A percentile compares a stretch with the other conserved stretches of the same genome.
phyloP scores from a whole-genome alignment of 2,797 vertebrate species.

The Antrozous pallidus region DNA sequence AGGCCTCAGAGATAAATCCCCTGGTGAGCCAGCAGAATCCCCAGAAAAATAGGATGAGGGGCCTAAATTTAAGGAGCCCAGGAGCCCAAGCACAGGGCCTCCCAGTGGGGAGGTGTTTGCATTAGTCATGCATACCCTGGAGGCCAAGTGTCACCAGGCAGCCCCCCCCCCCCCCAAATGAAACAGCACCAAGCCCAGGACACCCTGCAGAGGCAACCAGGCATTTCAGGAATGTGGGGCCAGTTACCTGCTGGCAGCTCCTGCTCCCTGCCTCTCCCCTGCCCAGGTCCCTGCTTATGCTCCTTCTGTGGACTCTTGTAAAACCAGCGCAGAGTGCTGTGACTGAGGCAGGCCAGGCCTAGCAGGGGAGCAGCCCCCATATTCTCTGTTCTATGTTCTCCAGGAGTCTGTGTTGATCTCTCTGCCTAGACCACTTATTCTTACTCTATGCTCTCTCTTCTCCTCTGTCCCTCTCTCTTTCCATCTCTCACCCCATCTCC shows the following conservation, averaged over 20 bases:
- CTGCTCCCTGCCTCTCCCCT: neutral
- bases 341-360: neutral
- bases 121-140: neutral
- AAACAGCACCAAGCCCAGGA: neutral
- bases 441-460: neutral
- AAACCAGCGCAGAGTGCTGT: neutral
- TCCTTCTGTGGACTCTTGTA: neutral
- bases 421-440: too few species aligned
- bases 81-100: neutral
- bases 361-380: neutral
- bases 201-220: neutral
- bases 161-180: neutral
- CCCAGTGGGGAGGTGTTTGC: too few species aligned
- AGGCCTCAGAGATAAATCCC: neutral
- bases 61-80: neutral
- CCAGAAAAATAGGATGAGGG: neutral
- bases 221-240: neutral
- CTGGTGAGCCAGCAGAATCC: neutral
- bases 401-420: neutral
- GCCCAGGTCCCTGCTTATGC: neutral
- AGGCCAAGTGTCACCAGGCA: neutral
- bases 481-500: neutral
- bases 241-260: accelerated
- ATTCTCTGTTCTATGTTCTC: neutral
- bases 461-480: neutral